Conservation (phyloP, 2,888 invertebrate genomes). For the Himalopsyche kuldschensis region DNA sequence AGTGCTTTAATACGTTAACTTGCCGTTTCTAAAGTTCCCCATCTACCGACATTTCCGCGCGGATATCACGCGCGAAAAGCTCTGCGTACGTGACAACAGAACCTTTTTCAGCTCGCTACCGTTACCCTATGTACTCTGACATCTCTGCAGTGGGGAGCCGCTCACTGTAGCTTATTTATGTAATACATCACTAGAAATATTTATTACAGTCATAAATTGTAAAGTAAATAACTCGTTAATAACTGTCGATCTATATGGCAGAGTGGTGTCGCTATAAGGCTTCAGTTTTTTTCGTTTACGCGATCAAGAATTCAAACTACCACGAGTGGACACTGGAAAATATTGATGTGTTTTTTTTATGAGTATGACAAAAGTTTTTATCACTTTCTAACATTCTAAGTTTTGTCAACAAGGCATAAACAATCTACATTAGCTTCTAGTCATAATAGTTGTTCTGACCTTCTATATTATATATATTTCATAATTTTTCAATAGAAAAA, state of each 20-base stretch:
- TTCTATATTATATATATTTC: too few species aligned
- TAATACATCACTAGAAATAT: neutral
- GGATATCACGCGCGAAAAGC: constrained; percentile 23
- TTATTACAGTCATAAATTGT: neutral
- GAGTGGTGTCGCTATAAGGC: neutral
- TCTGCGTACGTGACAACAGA: constrained; percentile 24
- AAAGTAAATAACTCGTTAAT: neutral
- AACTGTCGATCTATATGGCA: neutral
- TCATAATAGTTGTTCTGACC: too few species aligned
- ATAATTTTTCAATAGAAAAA: too few species aligned
- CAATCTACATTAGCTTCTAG: too few species aligned
- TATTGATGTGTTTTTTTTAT: too few species aligned
- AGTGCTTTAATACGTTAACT: constrained; percentile 21
- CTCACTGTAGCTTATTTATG: neutral
- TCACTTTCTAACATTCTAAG: too few species aligned
- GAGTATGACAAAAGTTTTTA: too few species aligned
- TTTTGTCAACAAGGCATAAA: too few species aligned
- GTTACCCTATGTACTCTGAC: neutral
- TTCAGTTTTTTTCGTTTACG: too few species aligned
- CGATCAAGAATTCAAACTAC: too few species aligned
- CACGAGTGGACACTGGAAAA: too few species aligned
- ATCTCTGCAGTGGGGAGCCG: neutral
- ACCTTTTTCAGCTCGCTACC: constrained; percentile 14
- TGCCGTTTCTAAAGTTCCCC: constrained; percentile 23
- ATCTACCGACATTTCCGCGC: constrained; percentile 10